Conservation (phyloP, 2,797 vertebrate species). For the Chelonia mydas region DNA sequence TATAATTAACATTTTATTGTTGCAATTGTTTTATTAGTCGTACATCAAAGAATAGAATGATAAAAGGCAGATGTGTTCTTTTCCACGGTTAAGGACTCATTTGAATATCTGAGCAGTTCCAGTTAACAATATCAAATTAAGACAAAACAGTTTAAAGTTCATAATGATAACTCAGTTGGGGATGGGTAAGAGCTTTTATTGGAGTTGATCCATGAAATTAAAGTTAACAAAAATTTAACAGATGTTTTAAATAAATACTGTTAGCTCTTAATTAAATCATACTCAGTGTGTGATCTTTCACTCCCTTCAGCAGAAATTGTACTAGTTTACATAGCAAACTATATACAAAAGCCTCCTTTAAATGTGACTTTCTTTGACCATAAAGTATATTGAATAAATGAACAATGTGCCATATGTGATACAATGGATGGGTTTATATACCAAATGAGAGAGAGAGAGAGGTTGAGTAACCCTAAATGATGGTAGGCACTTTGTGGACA, state of each 20-base stretch:
- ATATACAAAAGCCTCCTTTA: not conserved
- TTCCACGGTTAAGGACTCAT: not conserved
- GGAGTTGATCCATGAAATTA: not conserved
- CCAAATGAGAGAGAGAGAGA: not conserved
- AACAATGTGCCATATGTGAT: not conserved
- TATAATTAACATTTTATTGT: not conserved
- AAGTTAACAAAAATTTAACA: not conserved
- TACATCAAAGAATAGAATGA: not conserved
- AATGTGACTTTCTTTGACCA: not conserved
- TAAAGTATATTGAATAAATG: not conserved
- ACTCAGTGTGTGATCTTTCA: not conserved
- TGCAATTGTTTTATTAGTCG: not conserved
- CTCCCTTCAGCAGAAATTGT: not conserved
- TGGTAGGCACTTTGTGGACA: not conserved
- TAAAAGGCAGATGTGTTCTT: not conserved
- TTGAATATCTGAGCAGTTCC: not conserved
- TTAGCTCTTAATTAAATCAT: not conserved
- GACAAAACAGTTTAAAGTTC: not conserved
- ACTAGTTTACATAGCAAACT: not conserved
- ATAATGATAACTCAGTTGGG: not conserved
- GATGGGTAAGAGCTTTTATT: not conserved
- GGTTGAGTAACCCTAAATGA: not conserved
- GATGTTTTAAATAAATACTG: not conserved
- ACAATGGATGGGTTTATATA: not conserved
- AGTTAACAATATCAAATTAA: not conserved